Conservation (phyloP, 2,113 vertebrate genomes). For the Parus major region DNA sequence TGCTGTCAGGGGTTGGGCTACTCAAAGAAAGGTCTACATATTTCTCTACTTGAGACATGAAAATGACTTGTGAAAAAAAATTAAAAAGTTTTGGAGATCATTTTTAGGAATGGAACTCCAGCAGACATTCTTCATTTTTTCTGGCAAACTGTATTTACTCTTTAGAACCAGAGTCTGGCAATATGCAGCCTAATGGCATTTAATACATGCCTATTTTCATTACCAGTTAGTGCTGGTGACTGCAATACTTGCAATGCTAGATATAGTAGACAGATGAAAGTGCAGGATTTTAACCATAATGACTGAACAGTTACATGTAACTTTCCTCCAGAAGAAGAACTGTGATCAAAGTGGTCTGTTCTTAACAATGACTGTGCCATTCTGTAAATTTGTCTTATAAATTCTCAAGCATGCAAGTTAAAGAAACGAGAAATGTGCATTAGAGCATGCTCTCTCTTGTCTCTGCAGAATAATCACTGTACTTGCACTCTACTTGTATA, state of each 20-base stretch:
- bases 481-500: neutral
- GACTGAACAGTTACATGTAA: neutral
- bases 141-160: neutral
- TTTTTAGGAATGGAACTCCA: neutral
- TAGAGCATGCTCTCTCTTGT: neutral
- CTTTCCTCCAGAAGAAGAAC: neutral
- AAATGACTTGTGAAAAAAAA: neutral
- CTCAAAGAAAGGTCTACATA: neutral
- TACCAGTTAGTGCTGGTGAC: neutral
- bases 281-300: neutral
- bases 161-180: neutral
- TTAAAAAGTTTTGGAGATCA: neutral
- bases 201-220: neutral
- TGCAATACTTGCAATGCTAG: neutral
- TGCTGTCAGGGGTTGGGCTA: neutral
- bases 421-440: neutral
- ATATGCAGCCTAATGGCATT: neutral
- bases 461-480: neutral
- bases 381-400: neutral
- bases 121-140: neutral
- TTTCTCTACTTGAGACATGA: neutral
- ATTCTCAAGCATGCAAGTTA: neutral
- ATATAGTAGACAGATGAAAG: neutral
- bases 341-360: neutral
- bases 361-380: neutral